Percentiles rank a stretch among this genome's conserved stretches.
phyloP scores from a whole-genome alignment of 2,888 invertebrate genomes.

The Nomada ruficornis region DNA sequence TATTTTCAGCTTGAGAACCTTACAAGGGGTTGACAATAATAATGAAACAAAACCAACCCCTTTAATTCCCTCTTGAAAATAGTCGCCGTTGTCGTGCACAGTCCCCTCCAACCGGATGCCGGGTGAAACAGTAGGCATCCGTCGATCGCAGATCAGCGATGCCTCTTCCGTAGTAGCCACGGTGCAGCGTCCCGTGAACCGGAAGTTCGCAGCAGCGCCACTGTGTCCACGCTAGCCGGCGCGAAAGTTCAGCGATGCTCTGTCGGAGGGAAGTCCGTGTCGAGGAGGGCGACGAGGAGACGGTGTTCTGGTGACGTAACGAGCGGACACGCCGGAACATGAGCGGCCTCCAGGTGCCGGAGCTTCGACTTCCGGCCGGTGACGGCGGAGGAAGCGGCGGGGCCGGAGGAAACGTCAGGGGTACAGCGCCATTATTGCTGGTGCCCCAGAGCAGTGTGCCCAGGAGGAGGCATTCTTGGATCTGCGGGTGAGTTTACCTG shows the following conservation, averaged over 20 bases:
- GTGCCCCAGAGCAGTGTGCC: constrained; percentile 87
- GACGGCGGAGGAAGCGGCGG: constrained; percentile 83
- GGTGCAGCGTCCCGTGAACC: not conserved
- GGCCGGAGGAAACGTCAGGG: constrained; percentile 56
- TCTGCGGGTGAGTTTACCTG: constrained; percentile 88
- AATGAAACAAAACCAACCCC: too few relatives aligned
- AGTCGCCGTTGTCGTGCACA: constrained; percentile 18
- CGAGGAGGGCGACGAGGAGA: constrained; percentile 47
- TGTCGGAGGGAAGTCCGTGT: constrained; percentile 23
- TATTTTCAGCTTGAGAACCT: not conserved
- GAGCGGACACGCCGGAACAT: constrained; percentile 62
- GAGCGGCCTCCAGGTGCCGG: constrained; percentile 88
- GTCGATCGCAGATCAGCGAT: constrained; percentile 13
- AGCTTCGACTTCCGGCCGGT: constrained; percentile 87
- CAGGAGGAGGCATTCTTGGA: constrained; percentile 90
- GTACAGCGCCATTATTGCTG: constrained; percentile 77
- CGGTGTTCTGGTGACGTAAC: constrained; percentile 61
- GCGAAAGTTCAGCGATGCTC: constrained; percentile 50
- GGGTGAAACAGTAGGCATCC: constrained; percentile 8
- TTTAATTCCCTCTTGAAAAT: not conserved
- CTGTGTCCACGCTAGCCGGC: not conserved
- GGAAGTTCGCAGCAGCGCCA: constrained; percentile 4
- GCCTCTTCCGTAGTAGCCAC: constrained; percentile 11
- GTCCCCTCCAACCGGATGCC: constrained; percentile 30
- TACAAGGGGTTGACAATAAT: not conserved